Percentiles rank a stretch among this genome's conserved stretches.
phyloP scores from a whole-genome alignment of 2,113 vertebrate genomes.

The Tychaedon coryphoeus region DNA sequence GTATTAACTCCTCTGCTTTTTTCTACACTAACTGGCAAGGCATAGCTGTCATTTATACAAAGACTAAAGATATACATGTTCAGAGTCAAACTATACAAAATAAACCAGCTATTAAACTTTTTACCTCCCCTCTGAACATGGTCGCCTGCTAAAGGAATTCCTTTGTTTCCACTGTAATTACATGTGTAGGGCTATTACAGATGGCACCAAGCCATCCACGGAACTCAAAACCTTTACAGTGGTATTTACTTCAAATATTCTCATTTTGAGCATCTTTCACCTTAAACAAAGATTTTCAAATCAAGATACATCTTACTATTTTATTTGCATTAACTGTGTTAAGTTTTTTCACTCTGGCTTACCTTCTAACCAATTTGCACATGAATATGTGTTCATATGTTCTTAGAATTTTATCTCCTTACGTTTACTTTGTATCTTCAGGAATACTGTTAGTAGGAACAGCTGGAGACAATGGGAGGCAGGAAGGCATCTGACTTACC shows the following conservation, averaged over 20 bases:
- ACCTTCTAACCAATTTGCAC: background rate
- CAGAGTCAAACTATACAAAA: background rate
- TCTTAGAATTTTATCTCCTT: background rate
- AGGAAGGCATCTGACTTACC: slow-evolving; percentile 70
- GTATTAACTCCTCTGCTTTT: background rate
- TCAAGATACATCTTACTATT: background rate
- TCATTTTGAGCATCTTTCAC: background rate
- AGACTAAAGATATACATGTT: background rate
- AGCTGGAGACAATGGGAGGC: background rate
- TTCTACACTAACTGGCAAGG: background rate
- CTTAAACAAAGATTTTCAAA: background rate
- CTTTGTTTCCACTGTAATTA: background rate
- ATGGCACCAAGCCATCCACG: background rate
- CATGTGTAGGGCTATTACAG: too few species aligned
- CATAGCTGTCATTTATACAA: background rate
- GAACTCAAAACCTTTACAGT: background rate
- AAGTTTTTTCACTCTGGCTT: background rate
- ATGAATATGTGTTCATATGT: background rate
- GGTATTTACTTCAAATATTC: background rate
- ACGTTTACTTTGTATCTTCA: background rate
- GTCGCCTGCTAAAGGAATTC: background rate
- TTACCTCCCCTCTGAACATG: background rate
- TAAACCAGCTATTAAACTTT: background rate
- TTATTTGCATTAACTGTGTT: background rate
- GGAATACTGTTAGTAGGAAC: background rate